phyloP scores from a whole-genome alignment of 2,113 vertebrate species.

The Calypte anna region DNA sequence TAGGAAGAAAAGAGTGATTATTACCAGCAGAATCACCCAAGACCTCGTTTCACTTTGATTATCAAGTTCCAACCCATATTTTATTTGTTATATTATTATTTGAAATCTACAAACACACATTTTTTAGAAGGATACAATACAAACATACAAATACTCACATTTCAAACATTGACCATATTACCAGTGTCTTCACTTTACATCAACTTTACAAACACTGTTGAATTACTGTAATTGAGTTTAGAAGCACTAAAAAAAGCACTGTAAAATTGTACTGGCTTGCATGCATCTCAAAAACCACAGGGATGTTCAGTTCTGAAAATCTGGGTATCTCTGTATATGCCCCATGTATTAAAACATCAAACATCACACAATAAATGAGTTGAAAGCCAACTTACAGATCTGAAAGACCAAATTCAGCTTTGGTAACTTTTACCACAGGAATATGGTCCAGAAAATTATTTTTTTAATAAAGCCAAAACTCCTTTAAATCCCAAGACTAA shows the following conservation, averaged over 20 bases:
- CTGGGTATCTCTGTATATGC: not conserved
- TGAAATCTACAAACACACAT: not conserved
- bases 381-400: slow-evolving; percentile 1
- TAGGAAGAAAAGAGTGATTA: not conserved
- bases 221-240: not conserved
- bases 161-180: slow-evolving; percentile 7
- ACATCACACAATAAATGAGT: not conserved
- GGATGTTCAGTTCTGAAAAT: not conserved
- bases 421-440: not conserved
- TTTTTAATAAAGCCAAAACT: not conserved
- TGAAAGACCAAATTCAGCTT: slow-evolving; percentile 11
- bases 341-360: not conserved
- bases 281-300: slow-evolving; percentile 43
- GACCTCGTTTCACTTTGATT: not conserved
- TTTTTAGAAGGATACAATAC: not conserved
- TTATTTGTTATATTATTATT: not conserved
- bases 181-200: not conserved
- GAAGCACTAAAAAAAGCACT: slow-evolving; percentile 1
- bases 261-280: not conserved
- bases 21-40: not conserved
- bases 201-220: not conserved
- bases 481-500: not conserved
- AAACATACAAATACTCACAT: slow-evolving; percentile 39
- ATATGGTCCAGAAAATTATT: not conserved
- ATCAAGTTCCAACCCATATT: not conserved